A percentile compares a stretch with the other conserved stretches of the same genome.
Evolutionary conservation across 2,113 vertebrate genomes (phyloP).

Genomic region (Propithecus coquereli): DNA sequence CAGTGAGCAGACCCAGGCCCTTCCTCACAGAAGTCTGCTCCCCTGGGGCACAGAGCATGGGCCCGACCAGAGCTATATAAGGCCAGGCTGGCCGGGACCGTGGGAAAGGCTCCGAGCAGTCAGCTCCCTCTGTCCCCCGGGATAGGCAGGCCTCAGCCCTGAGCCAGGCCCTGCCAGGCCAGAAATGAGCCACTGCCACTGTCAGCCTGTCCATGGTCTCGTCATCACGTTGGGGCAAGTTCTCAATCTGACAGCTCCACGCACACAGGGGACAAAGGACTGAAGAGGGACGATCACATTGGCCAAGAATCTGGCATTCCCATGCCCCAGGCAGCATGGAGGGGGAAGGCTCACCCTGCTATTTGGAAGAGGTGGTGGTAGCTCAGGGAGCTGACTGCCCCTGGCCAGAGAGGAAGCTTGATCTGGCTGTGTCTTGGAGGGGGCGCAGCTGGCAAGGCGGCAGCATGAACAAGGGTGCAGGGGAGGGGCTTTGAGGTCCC

Average conservation of each 20-base stretch:
- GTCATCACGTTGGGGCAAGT: not conserved
- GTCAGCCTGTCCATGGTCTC: not conserved
- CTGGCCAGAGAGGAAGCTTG: not conserved
- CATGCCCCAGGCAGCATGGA: not conserved
- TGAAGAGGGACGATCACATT: not conserved
- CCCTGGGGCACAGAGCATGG: not conserved
- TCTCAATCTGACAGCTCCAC: not conserved
- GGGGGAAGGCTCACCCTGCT: not conserved
- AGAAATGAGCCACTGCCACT: not conserved
- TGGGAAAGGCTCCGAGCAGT: not conserved
- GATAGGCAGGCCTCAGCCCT: not conserved
- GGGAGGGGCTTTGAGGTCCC: not conserved
- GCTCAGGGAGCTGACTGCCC: not conserved
- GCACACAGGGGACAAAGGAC: not conserved
- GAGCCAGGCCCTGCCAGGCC: not conserved
- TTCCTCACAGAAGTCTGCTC: not conserved
- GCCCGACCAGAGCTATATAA: slow-evolving; percentile 1
- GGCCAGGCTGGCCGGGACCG: not conserved
- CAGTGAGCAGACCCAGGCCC: not conserved
- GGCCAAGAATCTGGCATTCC: not conserved
- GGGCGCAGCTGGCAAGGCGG: not conserved
- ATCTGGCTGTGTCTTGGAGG: not conserved
- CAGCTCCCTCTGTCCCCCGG: not conserved
- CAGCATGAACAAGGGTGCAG: no score
- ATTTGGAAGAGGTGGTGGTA: not conserved